Evolutionary conservation across 37 sponge, comb jelly and placozoan genomes (phyloP), one percentile per base, ranked within the genome.

Genomic region (Bolinopsis microptera): DNA sequence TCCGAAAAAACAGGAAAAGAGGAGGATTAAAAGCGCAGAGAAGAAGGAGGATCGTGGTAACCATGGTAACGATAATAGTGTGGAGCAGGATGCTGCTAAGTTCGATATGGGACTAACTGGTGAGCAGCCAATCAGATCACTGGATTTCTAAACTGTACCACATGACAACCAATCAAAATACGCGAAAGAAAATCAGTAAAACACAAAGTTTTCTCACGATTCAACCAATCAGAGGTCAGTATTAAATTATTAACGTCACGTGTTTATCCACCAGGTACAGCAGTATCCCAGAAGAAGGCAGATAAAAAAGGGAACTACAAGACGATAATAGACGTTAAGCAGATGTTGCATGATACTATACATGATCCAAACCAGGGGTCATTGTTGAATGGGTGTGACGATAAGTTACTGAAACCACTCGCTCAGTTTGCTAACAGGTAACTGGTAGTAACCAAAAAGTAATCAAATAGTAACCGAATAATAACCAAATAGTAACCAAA

Each of bases 61-160:
- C 36, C 61, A 48, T 48, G 80, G 35, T 8, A 77, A 77, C 37
- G 80, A 28, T 8, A 77, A 77, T 36, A 77, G 21, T 77, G 35
- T 77, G 35, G 80, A 77, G 18, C 35, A 32, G 3, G 80, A 77
- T 32, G 80, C 80, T 16, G 80, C 80, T 32, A 77, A 77, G 37
- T 77, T 77, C 80, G 80, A 77, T 18, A 77, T 77, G 80, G 80
- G 80, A 35, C 37, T 77, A 2, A 77, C 80, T 32, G 80, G 80
- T 77, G 1, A 0, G 80, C 61, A 48, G 61, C 61, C 61, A 48
- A n/a, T 48, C 13, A 48, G 61, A 48, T 18, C 13, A 13, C 13
- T 13, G 61, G 61, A 48, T 13, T n/a, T n/a, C n/a, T n/a, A n/a
- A n/a, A 48, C 13, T 48, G 61, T 48, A 48, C 61, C 61, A 48